Evolutionary conservation across 2,888 invertebrate genomes (phyloP), one percentile per base, ranked within the genome.

Genomic region (Trachelus stipa): DNA sequence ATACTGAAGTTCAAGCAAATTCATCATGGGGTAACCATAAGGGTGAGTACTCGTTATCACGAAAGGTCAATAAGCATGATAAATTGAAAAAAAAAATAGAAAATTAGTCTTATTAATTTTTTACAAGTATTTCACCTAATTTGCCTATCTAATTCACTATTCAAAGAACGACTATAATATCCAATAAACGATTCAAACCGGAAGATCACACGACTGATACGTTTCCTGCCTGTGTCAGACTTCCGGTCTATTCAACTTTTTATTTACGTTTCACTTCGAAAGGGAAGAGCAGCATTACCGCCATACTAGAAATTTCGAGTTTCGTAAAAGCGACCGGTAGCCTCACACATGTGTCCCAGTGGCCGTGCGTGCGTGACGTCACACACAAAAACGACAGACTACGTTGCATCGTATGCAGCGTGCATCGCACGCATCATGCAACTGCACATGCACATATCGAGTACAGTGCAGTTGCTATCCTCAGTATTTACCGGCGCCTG

Each of bases 1-100:
- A 34, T 73, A 80, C 76, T 78, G 79, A 82, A 81, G 23, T 80
- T 86, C 75, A 80, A 78, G 77, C 79, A 81, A 83, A 80, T 83
- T 80, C 79, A 74, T 73, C 78, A 56, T 9, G 2, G 9, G 2
- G 23, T 56, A 56, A 56, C 56, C 23, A 56, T 9, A 56, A 23
- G 56, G 23, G 23, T 23, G 56, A 56, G 23, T 15, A 15, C 23
- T 9, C 1, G 23, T 9, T 23, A 56, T 56, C 23, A 56, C 56
- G 9, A 23, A 56, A 56, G 15, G 56, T 15, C 15, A 40, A 15
- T 40, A 40, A 6, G 15, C 40, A 40, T 15, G 4, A 15, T 2
- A 40, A 40, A 15, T 15, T 37, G 12, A 12, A 40, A 40, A 40
- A 6, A 15, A 40, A 12, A 12, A 37, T 40, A 6, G 23, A 23